Conservation (phyloP, 2,797 vertebrate genomes). For the Xenentodon cancila region DNA sequence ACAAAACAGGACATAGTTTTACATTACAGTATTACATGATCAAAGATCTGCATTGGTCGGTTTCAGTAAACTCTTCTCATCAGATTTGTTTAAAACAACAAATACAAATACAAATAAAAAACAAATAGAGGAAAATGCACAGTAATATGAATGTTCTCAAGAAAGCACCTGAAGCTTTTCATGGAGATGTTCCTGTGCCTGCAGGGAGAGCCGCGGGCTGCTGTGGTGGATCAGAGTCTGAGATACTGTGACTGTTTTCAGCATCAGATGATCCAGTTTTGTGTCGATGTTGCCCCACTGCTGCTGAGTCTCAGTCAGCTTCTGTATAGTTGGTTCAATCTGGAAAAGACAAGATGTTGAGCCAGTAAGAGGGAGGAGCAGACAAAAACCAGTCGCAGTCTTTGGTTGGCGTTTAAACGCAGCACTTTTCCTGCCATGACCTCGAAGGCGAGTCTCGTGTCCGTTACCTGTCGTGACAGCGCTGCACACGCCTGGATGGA, state of each 20-base stretch:
- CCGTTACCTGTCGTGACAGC: constrained; percentile 62
- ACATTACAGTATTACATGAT: too few species aligned
- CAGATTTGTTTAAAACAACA: too few species aligned
- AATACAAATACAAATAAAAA: too few species aligned
- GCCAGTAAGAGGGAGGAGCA: neutral
- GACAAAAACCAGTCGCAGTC: neutral
- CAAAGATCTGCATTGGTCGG: too few species aligned
- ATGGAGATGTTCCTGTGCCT: constrained; percentile 72
- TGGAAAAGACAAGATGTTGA: constrained; percentile 42
- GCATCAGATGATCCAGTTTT: constrained; percentile 62
- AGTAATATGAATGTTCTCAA: too few species aligned
- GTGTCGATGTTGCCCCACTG: constrained; percentile 80
- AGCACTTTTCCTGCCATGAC: too few species aligned
- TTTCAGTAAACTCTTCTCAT: too few species aligned
- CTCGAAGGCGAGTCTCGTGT: neutral
- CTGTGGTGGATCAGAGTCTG: constrained; percentile 75
- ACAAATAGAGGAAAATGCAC: too few species aligned
- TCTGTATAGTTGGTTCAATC: constrained; percentile 65
- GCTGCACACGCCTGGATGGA: constrained; percentile 37
- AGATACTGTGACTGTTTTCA: constrained; percentile 64
- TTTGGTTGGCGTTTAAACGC: too few species aligned
- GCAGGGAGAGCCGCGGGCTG: constrained; percentile 66
- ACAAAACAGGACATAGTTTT: too few species aligned
- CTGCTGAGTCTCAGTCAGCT: constrained; percentile 65
- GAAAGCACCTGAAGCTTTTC: constrained; percentile 87